phyloP scores from a whole-genome alignment of 2,797 vertebrate species.

The Hyperoplus immaculatus region DNA sequence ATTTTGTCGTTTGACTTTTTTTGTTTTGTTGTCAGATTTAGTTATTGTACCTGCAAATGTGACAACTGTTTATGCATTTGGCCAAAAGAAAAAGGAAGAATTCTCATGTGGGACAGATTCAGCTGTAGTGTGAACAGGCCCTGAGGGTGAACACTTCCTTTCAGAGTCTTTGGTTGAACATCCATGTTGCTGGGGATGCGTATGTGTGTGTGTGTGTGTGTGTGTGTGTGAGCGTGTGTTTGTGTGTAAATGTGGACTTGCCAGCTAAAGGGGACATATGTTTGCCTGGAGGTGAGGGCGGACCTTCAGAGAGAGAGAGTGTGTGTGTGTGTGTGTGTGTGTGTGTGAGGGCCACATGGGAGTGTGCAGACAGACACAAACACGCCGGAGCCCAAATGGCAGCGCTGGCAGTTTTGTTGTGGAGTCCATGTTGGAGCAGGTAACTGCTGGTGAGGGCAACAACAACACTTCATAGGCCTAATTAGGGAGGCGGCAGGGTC shows the following conservation, averaged over 20 bases:
- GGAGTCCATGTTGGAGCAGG: slow-evolving; percentile 61
- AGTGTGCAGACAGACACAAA: slow-evolving; percentile 51
- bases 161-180: slow-evolving; percentile 66
- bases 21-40: slow-evolving; percentile 8
- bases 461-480: slow-evolving; percentile 74
- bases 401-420: slow-evolving; percentile 60
- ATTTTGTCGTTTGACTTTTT: slow-evolving; percentile 4
- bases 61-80: slow-evolving; percentile 7
- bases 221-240: too few species aligned
- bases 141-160: slow-evolving; percentile 25
- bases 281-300: slow-evolving; percentile 80
- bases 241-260: slow-evolving; percentile 46
- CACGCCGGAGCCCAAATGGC: slow-evolving; percentile 66
- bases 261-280: slow-evolving; percentile 80
- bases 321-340: slow-evolving; percentile 26
- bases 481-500: slow-evolving; percentile 58
- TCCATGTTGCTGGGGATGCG: slow-evolving; percentile 29
- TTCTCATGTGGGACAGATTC: slow-evolving; percentile 19
- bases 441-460: slow-evolving; percentile 74
- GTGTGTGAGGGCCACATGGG: slow-evolving; percentile 40
- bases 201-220: slow-evolving; percentile 37
- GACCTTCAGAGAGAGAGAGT: slow-evolving; percentile 45
- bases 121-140: slow-evolving; percentile 56
- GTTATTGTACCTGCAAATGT: not conserved
- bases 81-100: slow-evolving; percentile 1